A percentile compares a stretch with the other conserved stretches of the same genome.
Conservation (phyloP, 2,888 invertebrate genomes). For the Reticulitermes lucifugus region DNA sequence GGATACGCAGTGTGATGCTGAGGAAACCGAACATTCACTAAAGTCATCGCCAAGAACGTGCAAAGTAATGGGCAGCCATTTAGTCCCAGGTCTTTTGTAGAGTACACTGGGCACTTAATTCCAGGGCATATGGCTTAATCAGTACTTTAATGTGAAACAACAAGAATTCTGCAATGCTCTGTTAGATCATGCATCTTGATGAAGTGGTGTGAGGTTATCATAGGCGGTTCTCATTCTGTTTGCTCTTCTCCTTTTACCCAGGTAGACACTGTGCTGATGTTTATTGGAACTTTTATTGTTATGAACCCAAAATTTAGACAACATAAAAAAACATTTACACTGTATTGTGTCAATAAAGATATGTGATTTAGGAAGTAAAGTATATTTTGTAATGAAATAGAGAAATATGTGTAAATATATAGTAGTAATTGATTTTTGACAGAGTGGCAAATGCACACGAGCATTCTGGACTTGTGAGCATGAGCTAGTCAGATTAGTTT, state of each 20-base stretch:
- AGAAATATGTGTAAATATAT: not conserved
- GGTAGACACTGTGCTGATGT: not conserved
- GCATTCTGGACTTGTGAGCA: not conserved
- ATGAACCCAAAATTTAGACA: not conserved
- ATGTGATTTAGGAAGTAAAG: constrained; percentile 2
- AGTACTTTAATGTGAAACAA: too few species aligned
- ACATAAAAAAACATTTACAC: not conserved
- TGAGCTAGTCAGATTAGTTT: not conserved
- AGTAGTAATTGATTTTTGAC: not conserved
- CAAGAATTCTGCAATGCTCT: too few species aligned
- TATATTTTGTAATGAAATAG: constrained; percentile 2
- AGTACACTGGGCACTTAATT: too few species aligned
- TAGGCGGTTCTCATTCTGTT: not conserved
- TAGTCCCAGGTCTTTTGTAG: too few species aligned
- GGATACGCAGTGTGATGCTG: too few species aligned
- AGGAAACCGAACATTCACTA: too few species aligned
- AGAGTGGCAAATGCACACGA: not conserved
- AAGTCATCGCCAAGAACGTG: too few species aligned
- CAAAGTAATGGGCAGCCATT: too few species aligned
- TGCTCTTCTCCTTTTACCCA: not conserved
- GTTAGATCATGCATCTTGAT: too few species aligned
- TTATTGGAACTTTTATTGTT: not conserved
- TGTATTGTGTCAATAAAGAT: not conserved
- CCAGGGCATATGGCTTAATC: too few species aligned
- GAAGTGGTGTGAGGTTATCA: too few species aligned